phyloP scores from a whole-genome alignment of 1,140 invertebrate species.

The Xylocopa sonorina region DNA sequence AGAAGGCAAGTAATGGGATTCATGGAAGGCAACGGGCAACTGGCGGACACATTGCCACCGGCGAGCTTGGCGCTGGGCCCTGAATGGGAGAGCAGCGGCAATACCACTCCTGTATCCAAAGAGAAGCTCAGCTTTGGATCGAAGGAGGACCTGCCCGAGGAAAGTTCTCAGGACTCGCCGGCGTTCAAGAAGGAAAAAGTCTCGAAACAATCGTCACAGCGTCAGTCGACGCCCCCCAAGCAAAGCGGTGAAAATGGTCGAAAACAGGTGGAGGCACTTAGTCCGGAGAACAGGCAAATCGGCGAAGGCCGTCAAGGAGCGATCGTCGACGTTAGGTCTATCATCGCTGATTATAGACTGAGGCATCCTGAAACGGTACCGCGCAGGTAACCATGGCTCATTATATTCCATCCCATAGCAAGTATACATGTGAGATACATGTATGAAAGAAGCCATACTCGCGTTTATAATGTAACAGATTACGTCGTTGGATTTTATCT shows the following conservation, averaged over 20 bases:
- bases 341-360: constrained; percentile 91
- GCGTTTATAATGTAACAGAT: not conserved
- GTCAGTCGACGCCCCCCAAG: constrained; percentile 55
- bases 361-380: constrained; percentile 88
- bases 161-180: constrained; percentile 45
- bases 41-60: constrained; percentile 64
- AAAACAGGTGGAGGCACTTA: constrained; percentile 63
- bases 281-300: constrained; percentile 79
- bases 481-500: not conserved
- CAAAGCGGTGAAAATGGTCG: constrained; percentile 62
- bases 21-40: constrained; percentile 71
- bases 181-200: constrained; percentile 64
- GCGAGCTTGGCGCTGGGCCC: constrained; percentile 63
- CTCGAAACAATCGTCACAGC: constrained; percentile 47
- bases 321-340: constrained; percentile 90
- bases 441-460: too few relatives aligned
- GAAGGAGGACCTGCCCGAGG: constrained; percentile 53
- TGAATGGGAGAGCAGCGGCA: constrained; percentile 69
- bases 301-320: constrained; percentile 88
- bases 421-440: too few relatives aligned
- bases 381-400: constrained; percentile 79
- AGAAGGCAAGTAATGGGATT: constrained; percentile 84
- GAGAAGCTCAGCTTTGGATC: constrained; percentile 46
- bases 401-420: too few relatives aligned
- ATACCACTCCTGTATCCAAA: constrained; percentile 37